These are phyloP conservation scores for Artemia franciscana DNA, from an alignment of 1,140 invertebrate species.

Conservation along the genomic window DNA sequence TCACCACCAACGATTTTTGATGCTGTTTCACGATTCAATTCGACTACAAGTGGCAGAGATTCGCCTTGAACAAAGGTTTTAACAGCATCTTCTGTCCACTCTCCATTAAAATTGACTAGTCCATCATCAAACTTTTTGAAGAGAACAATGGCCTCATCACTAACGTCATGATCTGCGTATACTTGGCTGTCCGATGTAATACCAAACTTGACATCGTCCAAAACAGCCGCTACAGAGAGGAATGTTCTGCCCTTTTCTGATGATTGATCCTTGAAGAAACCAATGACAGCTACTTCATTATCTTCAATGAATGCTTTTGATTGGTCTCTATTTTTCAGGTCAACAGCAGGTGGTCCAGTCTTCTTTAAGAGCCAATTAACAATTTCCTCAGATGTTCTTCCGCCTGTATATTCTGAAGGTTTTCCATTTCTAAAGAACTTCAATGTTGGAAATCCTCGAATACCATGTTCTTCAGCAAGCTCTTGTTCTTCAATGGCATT, in stretches of 20 bases:
- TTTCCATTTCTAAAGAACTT: constrained; percentile 84
- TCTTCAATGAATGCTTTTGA: constrained; percentile 58
- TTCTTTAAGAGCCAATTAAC: constrained; percentile 87
- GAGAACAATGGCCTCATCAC: constrained; percentile 47
- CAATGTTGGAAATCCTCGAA: constrained; percentile 87
- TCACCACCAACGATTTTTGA: constrained; percentile 92
- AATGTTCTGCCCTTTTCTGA: constrained; percentile 59
- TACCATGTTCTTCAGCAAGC: constrained; percentile 60
- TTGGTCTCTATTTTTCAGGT: constrained; percentile 49
- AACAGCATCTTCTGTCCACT: constrained; percentile 37
- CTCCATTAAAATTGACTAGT: constrained; percentile 47
- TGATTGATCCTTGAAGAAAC: constrained; percentile 74
- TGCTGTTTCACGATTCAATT: constrained; percentile 93
- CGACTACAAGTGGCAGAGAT: constrained; percentile 73
- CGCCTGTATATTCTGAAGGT: constrained; percentile 60
- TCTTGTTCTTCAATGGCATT: constrained; percentile 83
- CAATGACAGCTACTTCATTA: constrained; percentile 58
- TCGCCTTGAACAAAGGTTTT: constrained; percentile 64
- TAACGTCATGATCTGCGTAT: constrained; percentile 43
- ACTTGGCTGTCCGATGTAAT: constrained; percentile 52
- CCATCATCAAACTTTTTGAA: constrained; percentile 96
- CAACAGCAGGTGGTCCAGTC: constrained; percentile 68
- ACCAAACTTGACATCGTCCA: constrained; percentile 76
- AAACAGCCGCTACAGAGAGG: constrained; percentile 42
- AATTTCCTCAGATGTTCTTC: constrained; percentile 74